Percentiles rank a stretch among this genome's conserved stretches.
These are phyloP conservation scores for Teleopsis dalmanni DNA, from an alignment of 1,140 invertebrate genomes.

Conservation along the genomic window DNA sequence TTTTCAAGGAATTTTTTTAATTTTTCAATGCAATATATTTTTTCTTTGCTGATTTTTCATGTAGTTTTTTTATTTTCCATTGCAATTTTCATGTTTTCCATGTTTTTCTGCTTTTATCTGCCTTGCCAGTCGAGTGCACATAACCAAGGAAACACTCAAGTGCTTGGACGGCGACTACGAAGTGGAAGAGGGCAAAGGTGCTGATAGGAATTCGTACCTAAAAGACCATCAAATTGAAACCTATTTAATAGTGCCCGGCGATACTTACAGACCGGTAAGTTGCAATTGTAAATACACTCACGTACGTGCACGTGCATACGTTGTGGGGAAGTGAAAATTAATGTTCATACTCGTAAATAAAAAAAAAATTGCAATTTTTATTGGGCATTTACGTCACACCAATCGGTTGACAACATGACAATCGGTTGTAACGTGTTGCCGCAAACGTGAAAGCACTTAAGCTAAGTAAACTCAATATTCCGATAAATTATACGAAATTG, in stretches of 20 bases:
- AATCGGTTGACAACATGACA: too few species aligned
- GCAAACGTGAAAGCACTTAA: too few species aligned
- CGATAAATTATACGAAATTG: not conserved
- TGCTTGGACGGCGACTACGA: constrained; percentile 81
- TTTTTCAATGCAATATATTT: too few species aligned
- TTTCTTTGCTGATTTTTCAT: not conserved
- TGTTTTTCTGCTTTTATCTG: too few species aligned
- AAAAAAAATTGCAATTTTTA: not conserved
- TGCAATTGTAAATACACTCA: not conserved
- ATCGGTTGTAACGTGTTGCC: too few species aligned
- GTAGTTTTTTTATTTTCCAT: not conserved
- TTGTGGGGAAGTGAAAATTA: not conserved
- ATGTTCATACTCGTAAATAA: not conserved
- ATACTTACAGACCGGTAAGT: constrained; percentile 60
- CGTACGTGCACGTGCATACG: not conserved
- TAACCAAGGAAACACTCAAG: constrained; percentile 82
- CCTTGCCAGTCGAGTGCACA: constrained; percentile 75
- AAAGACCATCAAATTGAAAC: constrained; percentile 90
- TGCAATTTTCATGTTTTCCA: not conserved
- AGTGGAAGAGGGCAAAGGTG: constrained; percentile 80
- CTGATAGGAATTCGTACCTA: constrained; percentile 75
- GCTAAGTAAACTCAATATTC: not conserved
- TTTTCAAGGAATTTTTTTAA: too few species aligned
- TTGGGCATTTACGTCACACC: too few species aligned
- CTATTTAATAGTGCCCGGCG: constrained; percentile 75